Evolutionary conservation across 2,888 invertebrate genomes (phyloP).

Genomic region (Julus scandinavius): DNA sequence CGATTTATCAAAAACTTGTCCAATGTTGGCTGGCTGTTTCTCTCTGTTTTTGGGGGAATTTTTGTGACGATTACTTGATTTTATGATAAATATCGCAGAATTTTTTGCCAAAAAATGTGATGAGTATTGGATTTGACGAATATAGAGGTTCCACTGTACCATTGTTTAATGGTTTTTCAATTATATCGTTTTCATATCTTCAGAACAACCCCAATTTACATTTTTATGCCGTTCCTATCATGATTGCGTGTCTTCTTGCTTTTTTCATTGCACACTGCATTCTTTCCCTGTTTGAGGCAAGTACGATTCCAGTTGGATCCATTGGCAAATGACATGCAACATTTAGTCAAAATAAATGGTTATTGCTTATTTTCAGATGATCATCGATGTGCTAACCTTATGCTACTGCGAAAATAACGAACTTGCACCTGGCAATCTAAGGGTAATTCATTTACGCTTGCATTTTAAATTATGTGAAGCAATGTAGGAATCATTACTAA

Average conservation of each 20-base stretch:
- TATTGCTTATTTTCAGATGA: conserved; percentile 75
- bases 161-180: too few relatives aligned
- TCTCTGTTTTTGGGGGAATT: too few relatives aligned
- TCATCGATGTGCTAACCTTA: conserved; percentile 90
- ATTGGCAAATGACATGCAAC: neutral
- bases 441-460: conserved; percentile 36
- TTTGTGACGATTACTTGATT: too few relatives aligned
- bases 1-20: too few relatives aligned
- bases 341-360: neutral
- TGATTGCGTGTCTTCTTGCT: conserved; percentile 80
- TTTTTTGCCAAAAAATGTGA: too few relatives aligned
- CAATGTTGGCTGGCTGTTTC: too few relatives aligned
- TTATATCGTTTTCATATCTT: neutral
- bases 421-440: conserved; percentile 46
- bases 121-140: too few relatives aligned
- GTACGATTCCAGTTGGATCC: conserved; percentile 58
- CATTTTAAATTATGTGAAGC: neutral
- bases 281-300: conserved; percentile 91
- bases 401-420: conserved; percentile 94
- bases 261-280: conserved; percentile 95
- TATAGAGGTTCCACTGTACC: too few relatives aligned
- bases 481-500: neutral
- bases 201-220: conserved; percentile 75
- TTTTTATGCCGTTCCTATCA: conserved; percentile 86
- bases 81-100: neutral